Conservation (phyloP, 2,797 vertebrate species). For the Ataeniobius toweri region DNA sequence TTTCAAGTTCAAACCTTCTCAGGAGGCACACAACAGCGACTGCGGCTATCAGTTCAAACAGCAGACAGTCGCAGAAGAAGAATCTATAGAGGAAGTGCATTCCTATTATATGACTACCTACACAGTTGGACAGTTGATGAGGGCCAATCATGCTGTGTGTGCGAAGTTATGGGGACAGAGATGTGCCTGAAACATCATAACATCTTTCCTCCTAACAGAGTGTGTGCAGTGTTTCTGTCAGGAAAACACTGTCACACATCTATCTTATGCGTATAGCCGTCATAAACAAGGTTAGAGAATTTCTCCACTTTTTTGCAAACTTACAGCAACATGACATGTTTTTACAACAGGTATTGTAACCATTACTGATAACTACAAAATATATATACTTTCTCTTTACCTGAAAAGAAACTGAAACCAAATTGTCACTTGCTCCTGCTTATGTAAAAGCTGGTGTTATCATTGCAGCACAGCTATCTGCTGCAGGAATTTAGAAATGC, state of each 20-base stretch:
- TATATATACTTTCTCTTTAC: background rate
- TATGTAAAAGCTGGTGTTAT: background rate
- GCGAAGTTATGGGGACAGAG: background rate
- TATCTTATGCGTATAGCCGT: background rate
- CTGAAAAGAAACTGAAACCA: background rate
- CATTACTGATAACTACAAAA: background rate
- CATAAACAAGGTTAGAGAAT: background rate
- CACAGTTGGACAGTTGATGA: background rate
- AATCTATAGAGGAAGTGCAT: background rate
- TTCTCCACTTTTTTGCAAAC: background rate
- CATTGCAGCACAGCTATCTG: background rate
- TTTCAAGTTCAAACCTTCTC: background rate
- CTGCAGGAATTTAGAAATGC: background rate
- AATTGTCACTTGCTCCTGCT: background rate
- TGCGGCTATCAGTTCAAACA: background rate
- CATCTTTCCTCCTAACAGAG: background rate
- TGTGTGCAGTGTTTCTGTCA: background rate
- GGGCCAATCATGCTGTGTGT: background rate
- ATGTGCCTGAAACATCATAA: background rate
- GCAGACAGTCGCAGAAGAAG: background rate
- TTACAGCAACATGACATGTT: background rate
- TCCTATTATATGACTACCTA: background rate
- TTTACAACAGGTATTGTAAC: background rate
- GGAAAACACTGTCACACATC: background rate
- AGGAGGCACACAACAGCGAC: background rate